Conservation (phyloP, 1,140 invertebrate genomes). For the Asbolus verrucosus region DNA sequence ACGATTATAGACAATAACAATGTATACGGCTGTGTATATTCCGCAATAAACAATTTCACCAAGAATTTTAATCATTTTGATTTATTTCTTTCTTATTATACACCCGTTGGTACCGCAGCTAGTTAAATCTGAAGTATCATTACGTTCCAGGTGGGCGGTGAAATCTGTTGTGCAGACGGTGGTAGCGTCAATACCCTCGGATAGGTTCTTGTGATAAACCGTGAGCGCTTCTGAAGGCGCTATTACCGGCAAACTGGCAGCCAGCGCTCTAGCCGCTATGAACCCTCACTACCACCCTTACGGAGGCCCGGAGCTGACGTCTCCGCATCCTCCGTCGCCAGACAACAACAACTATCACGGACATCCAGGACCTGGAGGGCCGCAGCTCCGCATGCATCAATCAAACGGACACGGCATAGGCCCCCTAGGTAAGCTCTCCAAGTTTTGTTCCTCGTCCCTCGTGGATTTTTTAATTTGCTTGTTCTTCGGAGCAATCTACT, state of each 20-base stretch:
- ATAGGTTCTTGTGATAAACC: conserved; percentile 27
- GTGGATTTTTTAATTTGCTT: too few relatives aligned
- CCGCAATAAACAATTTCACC: conserved; percentile 23
- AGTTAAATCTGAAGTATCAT: conserved; percentile 12
- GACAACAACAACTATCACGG: conserved; percentile 69
- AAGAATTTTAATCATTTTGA: conserved; percentile 36
- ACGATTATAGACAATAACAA: conserved; percentile 40
- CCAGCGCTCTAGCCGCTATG: conserved; percentile 74
- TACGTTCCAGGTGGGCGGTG: conserved; percentile 25
- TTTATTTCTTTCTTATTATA: conserved; percentile 27
- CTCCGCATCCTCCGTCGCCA: conserved; percentile 75
- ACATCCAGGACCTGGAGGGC: conserved; percentile 58
- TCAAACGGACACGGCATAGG: conserved; percentile 64
- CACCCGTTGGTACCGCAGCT: neutral
- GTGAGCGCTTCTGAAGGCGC: conserved; percentile 60
- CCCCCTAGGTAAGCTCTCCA: conserved; percentile 58
- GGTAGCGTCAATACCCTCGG: conserved; percentile 12
- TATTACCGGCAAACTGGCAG: conserved; percentile 71
- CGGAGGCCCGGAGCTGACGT: conserved; percentile 72
- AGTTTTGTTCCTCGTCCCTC: too few relatives aligned
- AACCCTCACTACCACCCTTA: conserved; percentile 80
- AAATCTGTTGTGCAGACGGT: conserved; percentile 2
- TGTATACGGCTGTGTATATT: conserved; percentile 11
- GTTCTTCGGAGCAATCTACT: too few relatives aligned
- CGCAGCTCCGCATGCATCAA: conserved; percentile 62